phyloP scores from a whole-genome alignment of 2,113 vertebrate genomes.

The Actenoides hombroni region DNA sequence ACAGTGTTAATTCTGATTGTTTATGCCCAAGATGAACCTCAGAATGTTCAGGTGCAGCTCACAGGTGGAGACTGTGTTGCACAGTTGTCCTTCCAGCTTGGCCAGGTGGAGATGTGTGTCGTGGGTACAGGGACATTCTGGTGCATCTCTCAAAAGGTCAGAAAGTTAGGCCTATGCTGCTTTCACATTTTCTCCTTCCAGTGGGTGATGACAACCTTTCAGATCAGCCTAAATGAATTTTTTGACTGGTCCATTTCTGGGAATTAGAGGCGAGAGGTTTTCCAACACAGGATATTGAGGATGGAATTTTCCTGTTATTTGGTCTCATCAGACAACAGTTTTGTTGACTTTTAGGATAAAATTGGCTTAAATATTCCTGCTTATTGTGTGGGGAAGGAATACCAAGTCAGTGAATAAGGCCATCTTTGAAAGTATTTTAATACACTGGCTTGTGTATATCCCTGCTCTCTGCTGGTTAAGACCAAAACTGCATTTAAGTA shows the following conservation, averaged over 20 bases:
- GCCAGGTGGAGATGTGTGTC: not conserved
- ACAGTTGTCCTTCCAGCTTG: not conserved
- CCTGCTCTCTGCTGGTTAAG: conserved; percentile 59
- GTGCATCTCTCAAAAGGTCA: not conserved
- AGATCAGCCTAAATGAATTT: not conserved
- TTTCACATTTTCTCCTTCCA: not conserved
- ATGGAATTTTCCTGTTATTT: not conserved
- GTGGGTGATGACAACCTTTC: not conserved
- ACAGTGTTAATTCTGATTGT: not conserved
- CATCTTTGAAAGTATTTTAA: not conserved
- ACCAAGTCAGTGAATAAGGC: not conserved
- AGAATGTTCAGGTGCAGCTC: not conserved
- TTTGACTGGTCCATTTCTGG: not conserved
- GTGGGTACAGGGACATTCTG: fast-evolving
- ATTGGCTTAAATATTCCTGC: not conserved
- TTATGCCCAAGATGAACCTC: not conserved
- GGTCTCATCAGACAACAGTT: not conserved
- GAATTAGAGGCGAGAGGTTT: not conserved
- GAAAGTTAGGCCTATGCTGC: not conserved
- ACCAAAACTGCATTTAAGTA: conserved; percentile 42
- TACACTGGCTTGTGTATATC: not conserved
- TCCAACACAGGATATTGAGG: not conserved
- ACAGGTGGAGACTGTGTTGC: not conserved
- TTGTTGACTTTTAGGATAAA: not conserved
- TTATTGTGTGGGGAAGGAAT: not conserved